Evolutionary conservation across 1,140 invertebrate genomes (phyloP).

Genomic region (Drosophila pseudoobscura): DNA sequence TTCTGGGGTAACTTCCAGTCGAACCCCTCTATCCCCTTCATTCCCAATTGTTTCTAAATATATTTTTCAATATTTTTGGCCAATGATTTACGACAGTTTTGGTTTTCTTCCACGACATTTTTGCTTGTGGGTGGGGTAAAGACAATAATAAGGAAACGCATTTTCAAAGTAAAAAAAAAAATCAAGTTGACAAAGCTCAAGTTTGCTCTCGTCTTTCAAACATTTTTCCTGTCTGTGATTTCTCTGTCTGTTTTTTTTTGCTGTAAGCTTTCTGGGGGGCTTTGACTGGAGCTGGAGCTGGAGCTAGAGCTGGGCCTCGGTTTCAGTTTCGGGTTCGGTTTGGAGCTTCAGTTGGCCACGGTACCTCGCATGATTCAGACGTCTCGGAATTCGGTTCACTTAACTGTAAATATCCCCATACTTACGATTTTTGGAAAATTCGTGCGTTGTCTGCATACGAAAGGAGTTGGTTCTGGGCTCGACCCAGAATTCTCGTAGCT

Average conservation of each 20-base stretch:
- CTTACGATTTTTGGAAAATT: conserved; percentile 11
- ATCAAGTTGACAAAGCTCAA: conserved; percentile 14
- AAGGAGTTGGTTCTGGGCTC: conserved; percentile 21
- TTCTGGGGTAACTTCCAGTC: too few relatives aligned
- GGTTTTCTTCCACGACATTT: too few relatives aligned
- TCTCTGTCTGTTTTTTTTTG: conserved; percentile 3
- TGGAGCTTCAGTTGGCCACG: conserved; percentile 39
- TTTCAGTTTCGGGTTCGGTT: conserved; percentile 30
- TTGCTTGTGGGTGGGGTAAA: too few relatives aligned
- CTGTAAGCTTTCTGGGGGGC: conserved; percentile 4
- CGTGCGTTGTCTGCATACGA: conserved; percentile 35
- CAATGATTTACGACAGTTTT: too few relatives aligned
- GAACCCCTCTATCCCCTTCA: too few relatives aligned
- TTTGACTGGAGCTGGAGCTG: conserved; percentile 18
- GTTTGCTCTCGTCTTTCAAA: conserved; percentile 13
- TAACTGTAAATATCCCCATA: conserved; percentile 22
- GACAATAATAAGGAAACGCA: too few relatives aligned
- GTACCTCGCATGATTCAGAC: conserved; percentile 53
- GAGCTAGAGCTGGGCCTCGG: conserved; percentile 23
- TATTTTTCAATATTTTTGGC: too few relatives aligned
- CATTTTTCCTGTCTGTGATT: conserved; percentile 8
- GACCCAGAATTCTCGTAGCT: neutral
- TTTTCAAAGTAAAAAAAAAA: conserved; percentile 1
- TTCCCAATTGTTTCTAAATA: too few relatives aligned
- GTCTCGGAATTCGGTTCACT: conserved; percentile 47